Conservation (phyloP, 2,113 vertebrate species). For the Menidia beryllina region DNA sequence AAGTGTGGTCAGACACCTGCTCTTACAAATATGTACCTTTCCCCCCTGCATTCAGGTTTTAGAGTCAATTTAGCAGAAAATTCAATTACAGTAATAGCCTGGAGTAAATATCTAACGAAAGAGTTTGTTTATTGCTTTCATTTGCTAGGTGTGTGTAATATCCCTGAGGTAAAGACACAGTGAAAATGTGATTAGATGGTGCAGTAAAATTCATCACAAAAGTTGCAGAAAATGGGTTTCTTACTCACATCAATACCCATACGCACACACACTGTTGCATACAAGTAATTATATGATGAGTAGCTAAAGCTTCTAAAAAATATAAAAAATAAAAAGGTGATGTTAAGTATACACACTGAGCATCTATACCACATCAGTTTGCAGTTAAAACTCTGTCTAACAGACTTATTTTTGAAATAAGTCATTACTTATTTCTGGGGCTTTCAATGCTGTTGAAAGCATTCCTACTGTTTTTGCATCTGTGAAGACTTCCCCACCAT, state of each 20-base stretch:
- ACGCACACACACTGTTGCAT: neutral
- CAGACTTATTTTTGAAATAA: constrained; percentile 78
- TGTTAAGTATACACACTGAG: neutral
- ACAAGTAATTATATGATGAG: neutral
- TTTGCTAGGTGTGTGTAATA: constrained; percentile 2
- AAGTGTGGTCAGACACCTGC: neutral
- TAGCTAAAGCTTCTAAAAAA: neutral
- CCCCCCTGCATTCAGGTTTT: neutral
- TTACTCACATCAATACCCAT: neutral
- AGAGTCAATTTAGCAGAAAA: constrained; percentile 18
- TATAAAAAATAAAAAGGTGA: neutral
- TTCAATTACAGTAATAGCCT: constrained; percentile 5
- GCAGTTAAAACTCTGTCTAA: constrained; percentile 49
- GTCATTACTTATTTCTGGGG: constrained; percentile 82
- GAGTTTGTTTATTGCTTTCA: neutral
- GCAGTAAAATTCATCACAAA: neutral
- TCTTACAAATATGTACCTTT: neutral
- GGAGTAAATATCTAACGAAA: constrained; percentile 19
- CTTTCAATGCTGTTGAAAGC: constrained; percentile 83
- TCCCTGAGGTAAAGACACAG: constrained; percentile 3
- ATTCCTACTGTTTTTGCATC: constrained; percentile 73
- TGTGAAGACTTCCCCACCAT: constrained; percentile 71
- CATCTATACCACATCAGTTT: neutral
- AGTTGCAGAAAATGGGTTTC: neutral
- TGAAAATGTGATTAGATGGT: neutral